phyloP scores from a whole-genome alignment of 2,797 vertebrate genomes.

The Gymnodraco acuticeps region DNA sequence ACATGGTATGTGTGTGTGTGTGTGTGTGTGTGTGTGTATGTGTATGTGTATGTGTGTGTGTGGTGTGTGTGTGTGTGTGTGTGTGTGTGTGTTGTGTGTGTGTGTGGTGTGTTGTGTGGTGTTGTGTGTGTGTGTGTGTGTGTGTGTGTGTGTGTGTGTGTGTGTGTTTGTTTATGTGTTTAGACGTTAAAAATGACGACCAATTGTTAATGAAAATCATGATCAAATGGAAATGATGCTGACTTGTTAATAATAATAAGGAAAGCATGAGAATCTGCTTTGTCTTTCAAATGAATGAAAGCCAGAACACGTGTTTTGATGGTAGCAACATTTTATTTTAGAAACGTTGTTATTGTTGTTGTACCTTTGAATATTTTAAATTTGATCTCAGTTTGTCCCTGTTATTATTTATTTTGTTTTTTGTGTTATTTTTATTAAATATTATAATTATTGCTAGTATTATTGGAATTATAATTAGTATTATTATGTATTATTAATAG shows the following conservation, averaged over 20 bases:
- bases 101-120: constrained; percentile 2
- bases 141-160: constrained; percentile 2
- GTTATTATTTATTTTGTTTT: no score
- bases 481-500: no score
- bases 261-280: not conserved
- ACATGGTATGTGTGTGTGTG: not conserved
- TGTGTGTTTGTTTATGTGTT: not conserved
- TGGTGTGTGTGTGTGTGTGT: not conserved
- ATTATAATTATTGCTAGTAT: no score
- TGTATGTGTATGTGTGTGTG: no score
- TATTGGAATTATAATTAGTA: no score
- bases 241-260: not conserved
- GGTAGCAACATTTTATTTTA: not conserved
- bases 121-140: constrained; percentile 8
- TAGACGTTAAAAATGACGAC: not conserved
- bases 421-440: no score
- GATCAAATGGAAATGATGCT: not conserved
- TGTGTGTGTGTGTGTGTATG: no score
- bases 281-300: not conserved
- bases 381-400: not conserved
- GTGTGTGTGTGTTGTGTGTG: not conserved
- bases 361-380: not conserved
- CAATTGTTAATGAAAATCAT: not conserved
- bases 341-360: not conserved
- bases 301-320: not conserved